phyloP scores from a whole-genome alignment of 2,888 invertebrate genomes.

The Watsonalla binaria region DNA sequence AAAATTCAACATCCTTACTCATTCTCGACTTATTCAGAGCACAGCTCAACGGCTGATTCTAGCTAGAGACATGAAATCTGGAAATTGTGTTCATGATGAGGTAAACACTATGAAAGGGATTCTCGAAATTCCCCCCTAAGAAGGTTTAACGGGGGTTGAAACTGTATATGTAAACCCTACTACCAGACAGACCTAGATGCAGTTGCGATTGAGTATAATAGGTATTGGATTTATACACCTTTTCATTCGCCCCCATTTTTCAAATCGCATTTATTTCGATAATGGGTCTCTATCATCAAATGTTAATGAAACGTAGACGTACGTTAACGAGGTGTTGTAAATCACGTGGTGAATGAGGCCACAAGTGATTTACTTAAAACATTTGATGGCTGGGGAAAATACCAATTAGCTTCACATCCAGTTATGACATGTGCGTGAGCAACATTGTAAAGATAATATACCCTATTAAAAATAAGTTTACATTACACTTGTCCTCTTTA shows the following conservation, averaged over 20 bases:
- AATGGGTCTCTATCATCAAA: slow-evolving; percentile 21
- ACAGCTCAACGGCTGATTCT: too few species aligned
- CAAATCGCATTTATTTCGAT: slow-evolving; percentile 23
- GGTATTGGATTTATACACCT: slow-evolving; percentile 2
- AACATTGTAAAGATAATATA: background rate
- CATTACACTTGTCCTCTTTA: background rate
- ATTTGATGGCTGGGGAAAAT: too few species aligned
- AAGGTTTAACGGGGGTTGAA: too few species aligned
- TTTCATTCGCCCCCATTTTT: slow-evolving; percentile 14
- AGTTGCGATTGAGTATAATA: too few species aligned
- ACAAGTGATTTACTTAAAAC: background rate
- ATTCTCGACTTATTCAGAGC: too few species aligned
- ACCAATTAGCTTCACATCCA: background rate
- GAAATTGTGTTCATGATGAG: too few species aligned
- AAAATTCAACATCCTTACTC: too few species aligned
- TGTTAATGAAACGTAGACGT: slow-evolving; percentile 26
- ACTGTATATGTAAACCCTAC: too few species aligned
- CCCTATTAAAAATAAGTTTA: background rate
- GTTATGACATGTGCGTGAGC: background rate
- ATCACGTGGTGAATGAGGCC: slow-evolving; percentile 21
- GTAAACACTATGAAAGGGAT: too few species aligned
- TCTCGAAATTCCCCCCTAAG: too few species aligned
- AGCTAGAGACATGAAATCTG: too few species aligned
- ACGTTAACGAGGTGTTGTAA: slow-evolving; percentile 25
- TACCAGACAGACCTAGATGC: too few species aligned